phyloP scores from a whole-genome alignment of 2,888 invertebrate genomes.

The Erebia palarica region DNA sequence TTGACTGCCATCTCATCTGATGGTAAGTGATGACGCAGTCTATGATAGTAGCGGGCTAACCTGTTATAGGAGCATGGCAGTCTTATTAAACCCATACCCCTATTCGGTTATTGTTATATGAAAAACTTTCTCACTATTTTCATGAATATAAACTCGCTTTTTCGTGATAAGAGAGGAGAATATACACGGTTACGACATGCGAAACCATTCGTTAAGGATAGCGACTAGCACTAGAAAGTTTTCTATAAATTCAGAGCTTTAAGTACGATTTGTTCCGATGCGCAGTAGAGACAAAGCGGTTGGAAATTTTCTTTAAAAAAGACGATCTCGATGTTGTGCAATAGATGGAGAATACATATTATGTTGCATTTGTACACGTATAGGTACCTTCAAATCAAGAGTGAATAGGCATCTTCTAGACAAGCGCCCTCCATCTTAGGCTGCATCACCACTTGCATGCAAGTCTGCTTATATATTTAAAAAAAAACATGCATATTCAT shows the following conservation, averaged over 20 bases:
- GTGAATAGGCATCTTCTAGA: too few species aligned
- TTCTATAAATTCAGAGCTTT: constrained; percentile 11
- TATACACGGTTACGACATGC: constrained; percentile 13
- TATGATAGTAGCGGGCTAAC: too few species aligned
- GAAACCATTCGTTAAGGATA: constrained; percentile 17
- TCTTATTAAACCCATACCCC: too few species aligned
- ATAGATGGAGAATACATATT: neutral
- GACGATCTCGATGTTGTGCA: neutral
- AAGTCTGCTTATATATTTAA: too few species aligned
- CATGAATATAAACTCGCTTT: neutral
- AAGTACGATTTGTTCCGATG: constrained; percentile 1
- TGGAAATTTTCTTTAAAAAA: neutral
- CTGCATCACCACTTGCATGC: too few species aligned
- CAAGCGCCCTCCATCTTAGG: too few species aligned
- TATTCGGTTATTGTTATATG: neutral
- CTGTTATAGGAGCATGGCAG: too few species aligned
- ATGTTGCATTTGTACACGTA: neutral
- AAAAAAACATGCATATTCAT: too few species aligned
- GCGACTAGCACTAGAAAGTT: constrained; percentile 15
- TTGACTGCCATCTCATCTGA: too few species aligned
- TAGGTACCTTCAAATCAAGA: too few species aligned
- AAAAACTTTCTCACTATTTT: neutral
- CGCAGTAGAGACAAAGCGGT: constrained; percentile 3
- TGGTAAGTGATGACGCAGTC: too few species aligned
- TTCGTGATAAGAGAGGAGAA: constrained; percentile 1